These are phyloP conservation scores for Crypturellus tataupa DNA, from an alignment of 2,797 vertebrate species.

Conservation along the genomic window DNA sequence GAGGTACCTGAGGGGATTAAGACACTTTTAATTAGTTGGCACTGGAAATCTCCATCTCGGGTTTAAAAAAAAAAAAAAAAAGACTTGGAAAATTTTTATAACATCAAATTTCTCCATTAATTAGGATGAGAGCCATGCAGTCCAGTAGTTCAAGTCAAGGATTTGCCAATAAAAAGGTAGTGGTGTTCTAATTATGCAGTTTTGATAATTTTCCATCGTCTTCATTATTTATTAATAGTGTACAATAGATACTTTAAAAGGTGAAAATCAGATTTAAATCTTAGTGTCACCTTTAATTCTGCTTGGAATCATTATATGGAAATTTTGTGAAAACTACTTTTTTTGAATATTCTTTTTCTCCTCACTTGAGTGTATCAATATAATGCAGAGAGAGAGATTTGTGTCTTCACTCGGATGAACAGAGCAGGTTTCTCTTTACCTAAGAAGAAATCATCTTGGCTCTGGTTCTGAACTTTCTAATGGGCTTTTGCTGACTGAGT, in stretches of 20 bases:
- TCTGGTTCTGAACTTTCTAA: not conserved
- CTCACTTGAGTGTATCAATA: not conserved
- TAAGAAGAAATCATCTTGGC: not conserved
- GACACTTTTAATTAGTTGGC: conserved; percentile 55
- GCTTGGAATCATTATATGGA: not conserved
- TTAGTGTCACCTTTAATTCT: not conserved
- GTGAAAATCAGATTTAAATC: not conserved
- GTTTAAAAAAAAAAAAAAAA: not conserved
- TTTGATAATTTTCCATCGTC: conserved; percentile 52
- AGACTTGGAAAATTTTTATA: conserved; percentile 64
- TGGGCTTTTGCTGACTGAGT: not conserved
- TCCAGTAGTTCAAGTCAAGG: conserved; percentile 5
- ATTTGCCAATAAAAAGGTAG: conserved; percentile 24
- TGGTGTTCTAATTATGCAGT: not conserved
- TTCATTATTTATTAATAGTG: not conserved
- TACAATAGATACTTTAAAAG: not conserved
- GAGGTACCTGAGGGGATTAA: conserved; percentile 37
- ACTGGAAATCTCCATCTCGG: conserved; percentile 61
- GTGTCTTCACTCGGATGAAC: fast-evolving
- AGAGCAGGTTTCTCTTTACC: not conserved
- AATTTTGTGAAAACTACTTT: not conserved
- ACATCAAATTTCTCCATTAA: conserved; percentile 46
- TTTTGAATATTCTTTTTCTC: not conserved
- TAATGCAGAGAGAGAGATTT: not conserved
- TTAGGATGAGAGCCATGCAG: not conserved